Evolutionary conservation across 2,113 vertebrate genomes (phyloP).

Genomic region (Pangasianodon hypophthalmus): DNA sequence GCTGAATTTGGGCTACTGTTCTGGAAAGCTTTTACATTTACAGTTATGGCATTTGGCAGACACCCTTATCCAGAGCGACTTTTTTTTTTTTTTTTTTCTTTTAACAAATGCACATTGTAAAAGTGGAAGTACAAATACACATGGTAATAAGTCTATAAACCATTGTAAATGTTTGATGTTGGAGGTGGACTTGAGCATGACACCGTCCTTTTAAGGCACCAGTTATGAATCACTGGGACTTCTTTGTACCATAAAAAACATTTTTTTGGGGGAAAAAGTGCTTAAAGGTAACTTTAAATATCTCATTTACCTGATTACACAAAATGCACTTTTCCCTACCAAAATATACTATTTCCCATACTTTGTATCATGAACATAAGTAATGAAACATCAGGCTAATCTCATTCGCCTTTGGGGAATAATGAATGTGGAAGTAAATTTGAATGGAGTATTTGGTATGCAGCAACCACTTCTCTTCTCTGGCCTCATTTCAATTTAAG

Average conservation of each 20-base stretch:
- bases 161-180: neutral
- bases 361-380: neutral
- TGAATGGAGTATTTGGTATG: slow-evolving; percentile 10
- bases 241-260: neutral
- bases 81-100: no score
- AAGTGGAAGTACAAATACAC: neutral
- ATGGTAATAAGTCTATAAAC: neutral
- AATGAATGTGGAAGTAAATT: neutral
- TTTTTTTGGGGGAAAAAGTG: neutral
- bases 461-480: neutral
- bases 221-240: neutral
- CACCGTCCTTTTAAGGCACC: neutral
- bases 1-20: neutral
- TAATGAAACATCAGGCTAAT: neutral
- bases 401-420: neutral
- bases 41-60: no score
- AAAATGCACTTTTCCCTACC: neutral
- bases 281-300: neutral
- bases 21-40: neutral
- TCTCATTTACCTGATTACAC: neutral
- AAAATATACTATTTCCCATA: neutral
- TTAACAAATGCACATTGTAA: neutral
- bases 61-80: no score
- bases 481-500: slow-evolving; percentile 35
- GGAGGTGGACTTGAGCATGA: neutral